Evolutionary conservation across 2,888 invertebrate genomes (phyloP).

Genomic region (Orchestes rusci): DNA sequence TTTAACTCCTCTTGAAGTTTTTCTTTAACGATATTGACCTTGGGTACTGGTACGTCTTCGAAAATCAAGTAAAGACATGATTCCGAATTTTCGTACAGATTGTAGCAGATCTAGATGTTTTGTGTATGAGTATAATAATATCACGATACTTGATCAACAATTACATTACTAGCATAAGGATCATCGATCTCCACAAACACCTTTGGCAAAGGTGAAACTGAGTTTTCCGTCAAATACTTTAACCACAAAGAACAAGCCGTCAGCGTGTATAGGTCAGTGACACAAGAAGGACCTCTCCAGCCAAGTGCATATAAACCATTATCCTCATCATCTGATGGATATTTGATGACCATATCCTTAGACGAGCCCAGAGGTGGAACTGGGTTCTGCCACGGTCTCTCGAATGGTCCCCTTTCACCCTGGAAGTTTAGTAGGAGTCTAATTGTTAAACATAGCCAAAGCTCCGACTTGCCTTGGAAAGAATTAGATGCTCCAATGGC

Average conservation of each 20-base stretch:
- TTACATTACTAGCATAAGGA: slow-evolving; percentile 71
- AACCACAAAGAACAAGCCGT: slow-evolving; percentile 62
- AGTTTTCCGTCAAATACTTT: slow-evolving; percentile 80
- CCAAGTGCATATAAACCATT: slow-evolving; percentile 71
- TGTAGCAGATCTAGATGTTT: slow-evolving; percentile 55
- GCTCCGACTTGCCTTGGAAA: slow-evolving; percentile 50
- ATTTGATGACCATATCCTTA: slow-evolving; percentile 52
- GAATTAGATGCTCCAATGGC: slow-evolving; percentile 68
- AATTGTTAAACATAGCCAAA: background rate
- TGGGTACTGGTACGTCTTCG: slow-evolving; percentile 65
- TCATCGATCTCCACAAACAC: slow-evolving; percentile 77
- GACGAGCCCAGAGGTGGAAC: slow-evolving; percentile 58
- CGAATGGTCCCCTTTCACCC: slow-evolving; percentile 52
- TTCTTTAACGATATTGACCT: slow-evolving; percentile 55
- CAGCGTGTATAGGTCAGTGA: slow-evolving; percentile 51
- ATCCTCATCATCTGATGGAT: slow-evolving; percentile 79
- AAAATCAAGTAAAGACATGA: slow-evolving; percentile 63
- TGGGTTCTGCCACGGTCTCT: slow-evolving; percentile 69
- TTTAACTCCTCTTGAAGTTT: slow-evolving; percentile 48
- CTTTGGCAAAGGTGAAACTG: slow-evolving; percentile 76
- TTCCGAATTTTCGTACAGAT: slow-evolving; percentile 65
- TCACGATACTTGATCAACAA: slow-evolving; percentile 28
- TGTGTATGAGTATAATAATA: background rate
- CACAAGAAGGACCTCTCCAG: slow-evolving; percentile 72
- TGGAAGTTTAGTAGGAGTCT: slow-evolving; percentile 27